Percentiles rank a stretch among this genome's conserved stretches.
phyloP scores from a whole-genome alignment of 2,113 vertebrate species.

The Tichodroma muraria region DNA sequence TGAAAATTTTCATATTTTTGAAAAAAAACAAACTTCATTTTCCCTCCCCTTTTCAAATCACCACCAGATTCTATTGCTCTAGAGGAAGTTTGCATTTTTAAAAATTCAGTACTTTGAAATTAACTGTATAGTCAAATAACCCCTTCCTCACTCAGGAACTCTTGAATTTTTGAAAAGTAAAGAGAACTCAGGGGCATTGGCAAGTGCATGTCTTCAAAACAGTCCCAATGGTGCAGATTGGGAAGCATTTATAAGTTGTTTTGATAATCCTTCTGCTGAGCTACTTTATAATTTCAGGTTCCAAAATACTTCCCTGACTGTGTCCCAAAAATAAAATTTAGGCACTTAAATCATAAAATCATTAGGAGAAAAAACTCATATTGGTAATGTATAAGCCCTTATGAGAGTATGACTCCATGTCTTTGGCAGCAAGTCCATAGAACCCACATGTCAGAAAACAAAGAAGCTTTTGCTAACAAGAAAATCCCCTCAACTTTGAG shows the following conservation, averaged over 20 bases:
- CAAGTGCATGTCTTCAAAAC: neutral
- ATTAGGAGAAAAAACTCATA: neutral
- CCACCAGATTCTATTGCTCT: neutral
- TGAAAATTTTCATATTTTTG: neutral
- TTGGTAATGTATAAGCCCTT: neutral
- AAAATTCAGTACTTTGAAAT: neutral
- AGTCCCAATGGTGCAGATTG: neutral
- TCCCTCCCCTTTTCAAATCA: neutral
- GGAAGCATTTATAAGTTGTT: neutral
- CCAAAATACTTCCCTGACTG: neutral
- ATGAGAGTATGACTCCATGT: neutral
- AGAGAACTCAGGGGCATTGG: neutral
- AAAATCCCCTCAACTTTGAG: neutral
- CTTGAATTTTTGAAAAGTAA: neutral
- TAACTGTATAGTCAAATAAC: neutral
- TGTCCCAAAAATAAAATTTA: neutral
- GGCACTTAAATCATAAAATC: neutral
- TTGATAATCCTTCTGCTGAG: neutral
- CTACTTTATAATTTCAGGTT: neutral
- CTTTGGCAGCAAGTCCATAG: neutral
- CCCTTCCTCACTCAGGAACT: neutral
- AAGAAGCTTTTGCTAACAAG: neutral
- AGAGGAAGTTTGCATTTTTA: neutral
- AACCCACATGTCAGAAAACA: neutral
- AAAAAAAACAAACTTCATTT: neutral